Base-by-base conservation (phyloP, 1,140 invertebrate species). In the Agrypnia vestita region DNA sequence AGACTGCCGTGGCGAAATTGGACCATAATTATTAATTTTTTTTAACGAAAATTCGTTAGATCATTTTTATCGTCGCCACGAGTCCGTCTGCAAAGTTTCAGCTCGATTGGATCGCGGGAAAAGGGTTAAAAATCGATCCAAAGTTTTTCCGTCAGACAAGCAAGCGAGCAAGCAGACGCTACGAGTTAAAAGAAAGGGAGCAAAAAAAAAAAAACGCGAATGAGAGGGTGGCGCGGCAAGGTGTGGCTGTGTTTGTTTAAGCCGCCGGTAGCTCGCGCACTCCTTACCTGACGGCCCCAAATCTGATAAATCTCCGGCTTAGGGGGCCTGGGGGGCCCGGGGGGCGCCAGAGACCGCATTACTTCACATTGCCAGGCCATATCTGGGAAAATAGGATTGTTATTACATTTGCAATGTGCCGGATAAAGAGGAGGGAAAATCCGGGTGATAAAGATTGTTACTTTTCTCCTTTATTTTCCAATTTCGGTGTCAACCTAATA, bases 351-450 rank as follows among this genome's bases (percentile, higher is more conserved):
- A 35, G 25, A 35, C 25, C n/a, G 17, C 64, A 69, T 69, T 69
- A 69, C 64, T 69, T 21, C 64, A 69, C 44, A 69, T 69, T 69
- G 46, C 13, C 64, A 69, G 19, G 64, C 64, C 19, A 69, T 69
- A 69, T 69, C 64, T 69, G 64, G 64, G 64, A 69, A 69, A 69
- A 69, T 69, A 69, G 64, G 64, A 69, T 69, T 69, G 64, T 69
- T 69, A 69, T 69, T 69, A 69, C 64, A 69, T 69, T 69, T 69
- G 15, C 35, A 69, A 46, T 69, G 64, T 46, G 64, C 35, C 64
- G 64, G 15, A 69, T 69, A 69, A 35, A 69, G 15, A 69, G 64
- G 13, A 69, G 9, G 19, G 15, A 69, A 46, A 69, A 69, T 69
- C 64, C 64, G 44, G 43, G 64, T 69, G 46, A 69, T 69, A 69